These are phyloP conservation scores for Drosophila recens DNA, from an alignment of 2,888 invertebrate species.

Conservation along the genomic window DNA sequence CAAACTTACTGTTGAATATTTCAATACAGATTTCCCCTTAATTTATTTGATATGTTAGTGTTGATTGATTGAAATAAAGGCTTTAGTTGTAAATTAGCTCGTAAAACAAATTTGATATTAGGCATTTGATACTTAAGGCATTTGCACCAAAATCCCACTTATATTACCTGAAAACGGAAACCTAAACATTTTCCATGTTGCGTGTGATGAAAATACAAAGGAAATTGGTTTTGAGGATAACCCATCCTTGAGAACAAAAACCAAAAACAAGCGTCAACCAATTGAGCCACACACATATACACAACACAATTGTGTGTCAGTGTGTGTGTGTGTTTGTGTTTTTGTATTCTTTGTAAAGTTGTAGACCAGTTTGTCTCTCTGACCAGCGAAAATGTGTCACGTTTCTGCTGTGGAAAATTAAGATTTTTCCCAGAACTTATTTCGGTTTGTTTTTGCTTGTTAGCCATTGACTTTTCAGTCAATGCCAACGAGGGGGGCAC, in stretches of 20 bases:
- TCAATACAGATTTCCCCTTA: too few relatives aligned
- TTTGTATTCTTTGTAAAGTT: conserved; percentile 50
- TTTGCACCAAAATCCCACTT: conserved; percentile 32
- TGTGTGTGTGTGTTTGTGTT: conserved; percentile 11
- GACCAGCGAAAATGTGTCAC: conserved; percentile 71
- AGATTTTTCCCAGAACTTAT: conserved; percentile 62
- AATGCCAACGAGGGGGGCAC: background rate
- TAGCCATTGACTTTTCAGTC: conserved; percentile 61
- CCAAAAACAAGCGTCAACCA: conserved; percentile 46
- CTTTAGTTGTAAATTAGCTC: conserved; percentile 22
- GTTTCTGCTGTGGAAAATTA: conserved; percentile 71
- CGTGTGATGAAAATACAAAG: conserved; percentile 64
- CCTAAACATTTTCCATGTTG: conserved; percentile 48
- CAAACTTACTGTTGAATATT: too few relatives aligned
- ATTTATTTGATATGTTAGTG: background rate
- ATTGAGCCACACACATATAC: conserved; percentile 45
- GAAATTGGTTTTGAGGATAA: conserved; percentile 59
- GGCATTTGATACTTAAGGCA: conserved; percentile 32
- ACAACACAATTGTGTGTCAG: background rate
- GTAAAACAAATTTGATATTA: conserved; percentile 35
- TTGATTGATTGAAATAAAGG: conserved; percentile 26
- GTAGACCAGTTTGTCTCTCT: conserved; percentile 46
- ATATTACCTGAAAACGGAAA: conserved; percentile 41
- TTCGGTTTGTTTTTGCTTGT: conserved; percentile 66
- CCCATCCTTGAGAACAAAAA: conserved; percentile 21